phyloP scores from a whole-genome alignment of 1,140 invertebrate genomes.

The Rhagoletis zephyria region DNA sequence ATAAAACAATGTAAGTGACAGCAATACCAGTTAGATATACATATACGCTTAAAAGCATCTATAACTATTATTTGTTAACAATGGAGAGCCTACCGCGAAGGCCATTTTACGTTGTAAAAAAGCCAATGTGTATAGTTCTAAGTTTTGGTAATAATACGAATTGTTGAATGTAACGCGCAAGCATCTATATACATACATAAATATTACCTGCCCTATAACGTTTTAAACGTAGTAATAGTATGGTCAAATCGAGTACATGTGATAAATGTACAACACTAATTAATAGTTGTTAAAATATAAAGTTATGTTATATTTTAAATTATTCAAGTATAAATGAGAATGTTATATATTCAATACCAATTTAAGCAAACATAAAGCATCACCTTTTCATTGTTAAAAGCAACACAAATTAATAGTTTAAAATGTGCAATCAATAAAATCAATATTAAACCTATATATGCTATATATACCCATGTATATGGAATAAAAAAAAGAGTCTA shows the following conservation, averaged over 20 bases:
- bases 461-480: too few relatives aligned
- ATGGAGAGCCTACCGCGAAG: neutral
- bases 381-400: conserved; percentile 36
- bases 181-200: conserved; percentile 24
- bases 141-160: conserved; percentile 40
- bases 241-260: conserved; percentile 51
- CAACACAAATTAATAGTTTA: conserved; percentile 6
- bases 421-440: conserved; percentile 43
- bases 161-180: conserved; percentile 47
- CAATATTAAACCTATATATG: neutral
- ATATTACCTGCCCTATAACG: neutral
- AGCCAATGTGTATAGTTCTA: neutral
- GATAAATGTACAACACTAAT: conserved; percentile 56
- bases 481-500: too few relatives aligned
- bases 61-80: neutral
- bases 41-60: neutral
- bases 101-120: neutral
- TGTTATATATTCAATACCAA: neutral
- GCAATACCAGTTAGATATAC: neutral
- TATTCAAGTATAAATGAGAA: neutral
- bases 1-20: conserved; percentile 13
- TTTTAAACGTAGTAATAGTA: conserved; percentile 21
- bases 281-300: neutral
- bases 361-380: neutral
- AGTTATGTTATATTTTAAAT: conserved; percentile 48